Conservation (phyloP, 1,140 invertebrate species). For the Frieseomelitta varia region DNA sequence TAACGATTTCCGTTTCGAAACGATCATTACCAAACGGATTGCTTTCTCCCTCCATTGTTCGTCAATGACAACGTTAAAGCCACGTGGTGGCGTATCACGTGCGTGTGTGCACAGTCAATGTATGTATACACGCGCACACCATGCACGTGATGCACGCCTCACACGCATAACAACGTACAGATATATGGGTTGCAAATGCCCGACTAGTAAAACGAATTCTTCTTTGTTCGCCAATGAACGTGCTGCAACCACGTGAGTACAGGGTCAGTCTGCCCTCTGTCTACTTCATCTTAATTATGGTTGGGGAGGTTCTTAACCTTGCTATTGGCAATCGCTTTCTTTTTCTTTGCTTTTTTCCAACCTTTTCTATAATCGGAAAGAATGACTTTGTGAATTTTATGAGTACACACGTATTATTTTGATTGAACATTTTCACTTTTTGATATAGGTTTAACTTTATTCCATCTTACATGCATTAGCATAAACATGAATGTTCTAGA, state of each 20-base stretch:
- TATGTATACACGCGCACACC: neutral
- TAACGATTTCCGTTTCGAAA: constrained; percentile 35
- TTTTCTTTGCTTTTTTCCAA: neutral
- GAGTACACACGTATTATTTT: too few relatives aligned
- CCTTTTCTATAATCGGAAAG: neutral
- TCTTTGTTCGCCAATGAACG: constrained; percentile 43
- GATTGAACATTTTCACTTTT: neutral
- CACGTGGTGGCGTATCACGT: constrained; percentile 27
- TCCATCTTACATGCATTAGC: too few relatives aligned
- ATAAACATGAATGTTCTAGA: too few relatives aligned
- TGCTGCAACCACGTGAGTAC: constrained; percentile 3
- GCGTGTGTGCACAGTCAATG: neutral
- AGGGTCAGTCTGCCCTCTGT: constrained; percentile 18
- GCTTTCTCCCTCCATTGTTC: constrained; percentile 32
- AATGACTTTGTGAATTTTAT: neutral
- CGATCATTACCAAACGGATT: constrained; percentile 24
- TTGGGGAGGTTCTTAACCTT: constrained; percentile 23
- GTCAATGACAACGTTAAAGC: constrained; percentile 27
- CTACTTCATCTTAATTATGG: constrained; percentile 34
- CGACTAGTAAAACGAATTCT: constrained; percentile 34
- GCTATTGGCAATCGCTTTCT: neutral
- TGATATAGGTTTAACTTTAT: too few relatives aligned
- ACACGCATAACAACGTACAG: neutral
- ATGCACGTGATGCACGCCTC: neutral
- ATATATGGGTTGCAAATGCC: constrained; percentile 3